These are phyloP conservation scores for Hyles vespertilio DNA, from an alignment of 1,140 invertebrate species.

Conservation along the genomic window DNA sequence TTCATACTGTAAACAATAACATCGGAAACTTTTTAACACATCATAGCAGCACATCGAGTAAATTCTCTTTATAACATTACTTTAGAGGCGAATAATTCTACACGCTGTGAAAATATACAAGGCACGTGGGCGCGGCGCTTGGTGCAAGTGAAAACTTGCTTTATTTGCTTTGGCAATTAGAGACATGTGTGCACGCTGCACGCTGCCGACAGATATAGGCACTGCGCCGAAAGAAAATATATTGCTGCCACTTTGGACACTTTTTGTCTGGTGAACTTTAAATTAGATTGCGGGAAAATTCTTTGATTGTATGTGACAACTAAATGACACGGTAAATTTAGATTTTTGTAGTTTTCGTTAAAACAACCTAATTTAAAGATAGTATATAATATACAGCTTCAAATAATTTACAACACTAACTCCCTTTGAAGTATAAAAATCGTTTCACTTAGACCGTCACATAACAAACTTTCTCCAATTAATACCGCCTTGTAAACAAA, in stretches of 20 bases:
- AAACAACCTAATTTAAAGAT: too few species aligned
- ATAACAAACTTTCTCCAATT: neutral
- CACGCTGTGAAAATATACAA: constrained; percentile 62
- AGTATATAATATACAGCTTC: too few species aligned
- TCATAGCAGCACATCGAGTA: constrained; percentile 39
- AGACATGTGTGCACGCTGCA: constrained; percentile 1
- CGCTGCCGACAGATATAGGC: neutral
- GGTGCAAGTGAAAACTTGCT: constrained; percentile 40
- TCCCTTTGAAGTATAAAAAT: neutral
- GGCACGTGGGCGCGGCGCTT: constrained; percentile 46
- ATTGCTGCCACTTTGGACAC: too few species aligned
- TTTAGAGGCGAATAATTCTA: constrained; percentile 62
- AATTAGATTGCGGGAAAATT: too few species aligned
- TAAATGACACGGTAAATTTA: too few species aligned
- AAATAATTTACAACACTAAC: too few species aligned
- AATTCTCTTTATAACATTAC: constrained; percentile 43
- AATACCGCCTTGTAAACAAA: neutral
- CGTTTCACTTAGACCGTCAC: neutral
- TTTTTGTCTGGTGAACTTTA: too few species aligned
- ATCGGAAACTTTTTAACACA: constrained; percentile 69
- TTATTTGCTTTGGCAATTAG: constrained; percentile 14
- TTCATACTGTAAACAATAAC: constrained; percentile 69
- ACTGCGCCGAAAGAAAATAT: too few species aligned
- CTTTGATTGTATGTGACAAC: too few species aligned
- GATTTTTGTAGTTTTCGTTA: too few species aligned